Conservation (phyloP, 2,888 invertebrate species). For the Reticulitermes lucifugus region DNA sequence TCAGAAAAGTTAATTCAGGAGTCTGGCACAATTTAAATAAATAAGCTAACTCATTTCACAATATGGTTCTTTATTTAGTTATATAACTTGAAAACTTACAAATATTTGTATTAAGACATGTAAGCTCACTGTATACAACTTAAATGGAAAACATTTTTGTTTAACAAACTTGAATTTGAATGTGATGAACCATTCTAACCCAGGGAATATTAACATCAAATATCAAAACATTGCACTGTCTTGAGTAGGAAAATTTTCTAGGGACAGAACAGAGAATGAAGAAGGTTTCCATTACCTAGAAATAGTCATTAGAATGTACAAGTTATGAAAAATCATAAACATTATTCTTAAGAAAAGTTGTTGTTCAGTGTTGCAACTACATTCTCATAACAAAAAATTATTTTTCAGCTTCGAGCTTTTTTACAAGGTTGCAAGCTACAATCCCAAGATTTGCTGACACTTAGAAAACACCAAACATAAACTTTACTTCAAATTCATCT, state of each 20-base stretch:
- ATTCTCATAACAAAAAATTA: not conserved
- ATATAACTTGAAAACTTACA: constrained; percentile 51
- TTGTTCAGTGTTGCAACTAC: not conserved
- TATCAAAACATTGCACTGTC: constrained; percentile 20
- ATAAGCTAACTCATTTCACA: not conserved
- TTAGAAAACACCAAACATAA: not conserved
- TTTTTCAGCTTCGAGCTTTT: not conserved
- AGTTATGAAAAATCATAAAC: not conserved
- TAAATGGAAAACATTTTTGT: constrained; percentile 23
- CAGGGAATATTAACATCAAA: constrained; percentile 25
- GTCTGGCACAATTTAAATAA: not conserved
- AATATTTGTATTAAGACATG: constrained; percentile 41
- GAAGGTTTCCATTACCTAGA: not conserved
- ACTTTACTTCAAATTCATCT: not conserved
- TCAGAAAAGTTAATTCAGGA: no score
- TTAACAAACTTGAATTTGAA: not conserved
- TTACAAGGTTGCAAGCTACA: not conserved
- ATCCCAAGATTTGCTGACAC: not conserved
- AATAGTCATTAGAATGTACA: not conserved
- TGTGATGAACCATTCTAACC: not conserved
- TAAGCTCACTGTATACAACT: constrained; percentile 35
- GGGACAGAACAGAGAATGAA: constrained; percentile 20
- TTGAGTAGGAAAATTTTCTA: not conserved
- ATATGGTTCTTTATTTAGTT: constrained; percentile 35
- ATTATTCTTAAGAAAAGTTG: not conserved